phyloP scores from a whole-genome alignment of 2,113 vertebrate genomes.

The Trachemys scripta region DNA sequence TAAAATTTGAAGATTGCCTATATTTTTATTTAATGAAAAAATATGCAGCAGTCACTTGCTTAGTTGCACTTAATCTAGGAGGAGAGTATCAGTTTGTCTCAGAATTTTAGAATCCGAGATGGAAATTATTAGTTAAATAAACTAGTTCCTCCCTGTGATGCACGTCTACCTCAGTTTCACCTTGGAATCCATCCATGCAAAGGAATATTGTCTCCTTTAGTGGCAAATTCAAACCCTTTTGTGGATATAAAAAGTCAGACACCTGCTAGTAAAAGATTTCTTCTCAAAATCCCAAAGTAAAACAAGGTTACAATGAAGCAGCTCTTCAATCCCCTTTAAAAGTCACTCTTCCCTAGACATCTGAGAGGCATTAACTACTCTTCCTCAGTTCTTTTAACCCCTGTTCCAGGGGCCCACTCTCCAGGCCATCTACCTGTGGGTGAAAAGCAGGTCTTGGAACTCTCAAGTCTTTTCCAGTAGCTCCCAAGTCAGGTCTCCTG shows the following conservation, averaged over 20 bases:
- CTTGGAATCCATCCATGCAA: not conserved
- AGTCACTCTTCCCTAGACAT: not conserved
- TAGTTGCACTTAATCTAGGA: not conserved
- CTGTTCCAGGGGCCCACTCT: not conserved
- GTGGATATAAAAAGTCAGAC: not conserved
- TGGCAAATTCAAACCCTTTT: not conserved
- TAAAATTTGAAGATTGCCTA: not conserved
- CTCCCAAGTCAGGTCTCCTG: not conserved
- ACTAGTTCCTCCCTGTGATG: not conserved
- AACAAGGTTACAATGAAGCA: not conserved
- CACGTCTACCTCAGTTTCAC: not conserved
- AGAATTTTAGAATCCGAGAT: constrained; percentile 22
- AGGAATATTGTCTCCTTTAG: not conserved
- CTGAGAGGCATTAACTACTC: not conserved
- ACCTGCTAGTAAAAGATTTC: not conserved
- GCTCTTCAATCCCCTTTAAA: not conserved
- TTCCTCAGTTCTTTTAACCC: not conserved
- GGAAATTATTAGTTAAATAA: not conserved
- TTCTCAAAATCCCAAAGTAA: not conserved
- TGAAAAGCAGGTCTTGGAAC: not conserved
- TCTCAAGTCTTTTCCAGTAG: not conserved
- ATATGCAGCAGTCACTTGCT: too few relatives aligned
- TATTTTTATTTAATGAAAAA: not conserved
- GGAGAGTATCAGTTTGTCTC: not conserved
- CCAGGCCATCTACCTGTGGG: not conserved